Evolutionary conservation across 2,113 vertebrate species (phyloP).

Genomic region (Eidolon helvum): DNA sequence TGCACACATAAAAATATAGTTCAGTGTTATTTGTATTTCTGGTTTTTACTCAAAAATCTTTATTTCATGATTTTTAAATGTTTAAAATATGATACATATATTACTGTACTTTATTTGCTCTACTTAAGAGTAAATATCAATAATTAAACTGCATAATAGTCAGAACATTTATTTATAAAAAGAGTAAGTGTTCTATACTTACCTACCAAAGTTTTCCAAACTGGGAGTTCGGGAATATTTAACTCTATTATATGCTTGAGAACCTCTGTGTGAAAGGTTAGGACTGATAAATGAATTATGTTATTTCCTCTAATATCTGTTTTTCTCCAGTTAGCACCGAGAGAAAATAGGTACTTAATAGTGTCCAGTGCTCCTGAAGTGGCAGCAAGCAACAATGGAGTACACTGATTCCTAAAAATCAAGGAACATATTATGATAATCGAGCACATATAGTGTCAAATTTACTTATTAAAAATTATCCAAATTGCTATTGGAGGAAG

Average conservation of each 20-base stretch:
- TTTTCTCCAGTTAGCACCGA: conserved; percentile 82
- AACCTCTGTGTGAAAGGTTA: conserved; percentile 84
- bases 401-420: conserved; percentile 79
- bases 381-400: conserved; percentile 83
- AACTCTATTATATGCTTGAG: conserved; percentile 81
- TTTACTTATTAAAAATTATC: not conserved
- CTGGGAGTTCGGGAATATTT: conserved; percentile 81
- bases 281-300: conserved; percentile 82
- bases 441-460: not conserved
- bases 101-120: not conserved
- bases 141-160: not conserved
- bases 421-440: not conserved
- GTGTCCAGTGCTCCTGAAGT: conserved; percentile 83
- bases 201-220: conserved; percentile 86
- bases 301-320: conserved; percentile 84
- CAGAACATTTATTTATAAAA: conserved; percentile 13
- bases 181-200: conserved; percentile 49
- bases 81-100: not conserved
- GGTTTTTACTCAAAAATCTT: not conserved
- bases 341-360: conserved; percentile 82
- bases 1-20: not conserved
- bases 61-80: not conserved
- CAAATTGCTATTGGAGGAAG: not conserved
- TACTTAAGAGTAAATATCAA: not conserved
- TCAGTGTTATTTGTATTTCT: not conserved